Conservation (phyloP, 1,140 invertebrate species). For the Eriocheir sinensis region DNA sequence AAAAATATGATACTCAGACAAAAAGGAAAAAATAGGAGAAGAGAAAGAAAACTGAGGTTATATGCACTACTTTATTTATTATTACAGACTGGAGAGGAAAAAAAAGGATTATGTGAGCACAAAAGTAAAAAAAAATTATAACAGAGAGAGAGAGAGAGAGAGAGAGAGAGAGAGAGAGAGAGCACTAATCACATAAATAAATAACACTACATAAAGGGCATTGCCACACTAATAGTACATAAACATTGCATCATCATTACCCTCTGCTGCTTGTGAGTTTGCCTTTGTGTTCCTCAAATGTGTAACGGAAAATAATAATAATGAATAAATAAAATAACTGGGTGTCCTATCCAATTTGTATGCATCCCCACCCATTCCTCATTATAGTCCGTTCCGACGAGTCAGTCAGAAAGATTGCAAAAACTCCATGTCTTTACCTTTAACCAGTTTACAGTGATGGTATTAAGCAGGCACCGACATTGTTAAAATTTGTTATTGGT, state of each 20-base stretch:
- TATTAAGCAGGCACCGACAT: too few relatives aligned
- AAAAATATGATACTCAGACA: not conserved
- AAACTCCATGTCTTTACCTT: too few relatives aligned
- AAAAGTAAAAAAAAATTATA: not conserved
- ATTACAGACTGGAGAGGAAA: not conserved
- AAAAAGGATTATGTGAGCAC: not conserved
- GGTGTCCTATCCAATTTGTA: too few relatives aligned
- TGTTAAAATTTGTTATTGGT: too few relatives aligned
- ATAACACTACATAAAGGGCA: not conserved
- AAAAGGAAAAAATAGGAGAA: not conserved
- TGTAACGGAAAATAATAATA: not conserved
- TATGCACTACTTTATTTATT: constrained; percentile 11
- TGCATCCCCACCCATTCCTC: too few relatives aligned
- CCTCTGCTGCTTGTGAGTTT: not conserved
- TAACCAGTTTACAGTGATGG: too few relatives aligned
- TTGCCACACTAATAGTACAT: not conserved
- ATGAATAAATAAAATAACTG: too few relatives aligned
- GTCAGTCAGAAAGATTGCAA: too few relatives aligned
- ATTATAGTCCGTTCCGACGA: too few relatives aligned
- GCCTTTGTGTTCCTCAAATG: not conserved
- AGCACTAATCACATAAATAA: not conserved
- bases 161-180: not conserved
- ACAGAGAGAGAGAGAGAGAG: not conserved
- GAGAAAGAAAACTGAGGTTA: constrained; percentile 9
- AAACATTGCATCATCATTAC: not conserved